phyloP scores from a whole-genome alignment of 2,113 vertebrate genomes.

The Dicentrarchus labrax region DNA sequence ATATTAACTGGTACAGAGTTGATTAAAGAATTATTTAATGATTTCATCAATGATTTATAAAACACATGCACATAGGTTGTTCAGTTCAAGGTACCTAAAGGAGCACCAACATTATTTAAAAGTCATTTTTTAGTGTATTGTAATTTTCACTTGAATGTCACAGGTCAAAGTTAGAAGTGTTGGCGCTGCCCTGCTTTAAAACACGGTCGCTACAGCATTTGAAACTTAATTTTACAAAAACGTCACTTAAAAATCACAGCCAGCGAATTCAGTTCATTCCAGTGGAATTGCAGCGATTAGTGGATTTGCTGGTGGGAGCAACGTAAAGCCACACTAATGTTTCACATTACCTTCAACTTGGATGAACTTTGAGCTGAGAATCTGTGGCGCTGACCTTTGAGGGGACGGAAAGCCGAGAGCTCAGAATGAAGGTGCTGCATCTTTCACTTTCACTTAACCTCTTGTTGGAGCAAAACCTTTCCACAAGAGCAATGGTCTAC shows the following conservation, averaged over 20 bases:
- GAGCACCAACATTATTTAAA: not conserved
- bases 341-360: no score
- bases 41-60: slow-evolving; percentile 38
- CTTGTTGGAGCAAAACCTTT: no score
- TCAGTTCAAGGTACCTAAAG: not conserved
- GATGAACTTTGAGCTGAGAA: no score
- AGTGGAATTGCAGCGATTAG: not conserved
- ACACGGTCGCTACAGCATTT: not conserved
- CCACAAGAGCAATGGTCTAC: no score
- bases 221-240: not conserved
- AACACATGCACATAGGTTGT: not conserved
- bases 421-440: not conserved
- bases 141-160: no score
- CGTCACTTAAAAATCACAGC: rapidly evolving
- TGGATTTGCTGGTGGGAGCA: no score
- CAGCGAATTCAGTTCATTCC: not conserved
- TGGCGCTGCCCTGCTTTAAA: not conserved
- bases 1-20: slow-evolving; percentile 17
- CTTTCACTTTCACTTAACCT: no score
- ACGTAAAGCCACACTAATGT: no score
- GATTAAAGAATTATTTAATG: slow-evolving; percentile 38
- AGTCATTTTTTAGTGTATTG: no score
- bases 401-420: not conserved
- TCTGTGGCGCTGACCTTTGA: not conserved
- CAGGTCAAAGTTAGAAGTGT: not conserved